These are phyloP conservation scores for Drosophila lini DNA, from an alignment of 1,140 invertebrate genomes.

Conservation along the genomic window DNA sequence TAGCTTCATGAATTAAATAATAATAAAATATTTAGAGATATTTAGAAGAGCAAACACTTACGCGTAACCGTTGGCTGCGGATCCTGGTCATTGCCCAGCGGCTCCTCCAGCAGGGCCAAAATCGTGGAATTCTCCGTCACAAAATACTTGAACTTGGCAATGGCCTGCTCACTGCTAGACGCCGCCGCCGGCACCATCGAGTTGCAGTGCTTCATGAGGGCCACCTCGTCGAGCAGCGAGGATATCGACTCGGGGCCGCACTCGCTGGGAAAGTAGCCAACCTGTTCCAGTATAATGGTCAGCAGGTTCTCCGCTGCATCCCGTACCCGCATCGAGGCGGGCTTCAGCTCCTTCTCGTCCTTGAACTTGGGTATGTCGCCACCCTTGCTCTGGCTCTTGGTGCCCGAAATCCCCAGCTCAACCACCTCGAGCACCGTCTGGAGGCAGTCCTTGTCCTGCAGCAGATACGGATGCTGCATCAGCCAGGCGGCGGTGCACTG, in stretches of 20 bases:
- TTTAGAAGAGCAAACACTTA: constrained; percentile 58
- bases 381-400: constrained; percentile 94
- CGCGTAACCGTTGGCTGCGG: constrained; percentile 90
- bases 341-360: constrained; percentile 97
- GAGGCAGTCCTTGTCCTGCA: constrained; percentile 96
- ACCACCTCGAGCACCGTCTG: constrained; percentile 97
- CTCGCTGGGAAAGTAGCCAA: constrained; percentile 93
- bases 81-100: constrained; percentile 92
- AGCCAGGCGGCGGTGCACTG: constrained; percentile 96
- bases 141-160: constrained; percentile 92
- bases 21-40: no score
- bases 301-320: constrained; percentile 97
- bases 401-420: constrained; percentile 98
- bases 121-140: constrained; percentile 95
- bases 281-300: constrained; percentile 96
- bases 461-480: constrained; percentile 92
- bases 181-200: constrained; percentile 72
- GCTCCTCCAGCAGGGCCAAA: constrained; percentile 95
- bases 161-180: constrained; percentile 72
- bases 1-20: no score
- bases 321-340: constrained; percentile 97
- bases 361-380: constrained; percentile 96
- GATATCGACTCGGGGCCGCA: constrained; percentile 94
- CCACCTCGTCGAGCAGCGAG: constrained; percentile 94
- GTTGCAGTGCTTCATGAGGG: constrained; percentile 92